Conservation (phyloP, 2,888 invertebrate species). For the Abscondita cerata region DNA sequence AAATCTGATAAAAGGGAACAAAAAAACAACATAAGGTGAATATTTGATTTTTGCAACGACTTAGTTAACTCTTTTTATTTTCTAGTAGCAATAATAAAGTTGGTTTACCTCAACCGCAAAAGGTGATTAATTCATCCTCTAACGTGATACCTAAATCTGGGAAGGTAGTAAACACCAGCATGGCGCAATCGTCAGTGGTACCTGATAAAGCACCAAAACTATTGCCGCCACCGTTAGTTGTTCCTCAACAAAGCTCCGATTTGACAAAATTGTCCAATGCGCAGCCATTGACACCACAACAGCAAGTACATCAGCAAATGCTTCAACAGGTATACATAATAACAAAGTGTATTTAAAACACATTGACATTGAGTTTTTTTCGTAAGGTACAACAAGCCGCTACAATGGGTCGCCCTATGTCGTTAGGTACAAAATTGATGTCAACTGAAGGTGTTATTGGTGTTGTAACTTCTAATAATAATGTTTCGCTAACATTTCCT, state of each 20-base stretch:
- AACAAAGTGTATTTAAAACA: too few relatives aligned
- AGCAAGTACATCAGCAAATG: conserved; percentile 64
- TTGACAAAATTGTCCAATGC: conserved; percentile 41
- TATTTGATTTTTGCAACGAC: background rate
- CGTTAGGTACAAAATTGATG: conserved; percentile 62
- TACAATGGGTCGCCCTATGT: conserved; percentile 64
- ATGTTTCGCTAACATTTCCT: conserved; percentile 64
- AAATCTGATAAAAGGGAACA: conserved; percentile 66
- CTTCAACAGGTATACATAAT: conserved; percentile 63
- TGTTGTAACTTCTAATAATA: conserved; percentile 70
- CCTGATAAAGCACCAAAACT: conserved; percentile 10
- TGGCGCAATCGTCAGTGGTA: background rate
- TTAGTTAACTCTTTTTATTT: conserved; percentile 1
- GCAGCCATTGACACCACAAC: conserved; percentile 47
- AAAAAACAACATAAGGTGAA: conserved; percentile 19
- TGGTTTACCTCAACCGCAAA: conserved; percentile 29
- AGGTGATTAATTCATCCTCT: conserved; percentile 24
- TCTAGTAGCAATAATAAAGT: conserved; percentile 18
- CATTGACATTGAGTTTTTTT: background rate
- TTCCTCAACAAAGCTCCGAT: conserved; percentile 45
- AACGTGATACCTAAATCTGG: background rate
- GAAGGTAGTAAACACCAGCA: conserved; percentile 11
- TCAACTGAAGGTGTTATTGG: conserved; percentile 71
- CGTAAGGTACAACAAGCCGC: conserved; percentile 71
- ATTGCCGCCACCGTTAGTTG: conserved; percentile 43